These are phyloP conservation scores for Uloborus plumipes DNA, from an alignment of 2,888 invertebrate genomes.

Conservation along the genomic window DNA sequence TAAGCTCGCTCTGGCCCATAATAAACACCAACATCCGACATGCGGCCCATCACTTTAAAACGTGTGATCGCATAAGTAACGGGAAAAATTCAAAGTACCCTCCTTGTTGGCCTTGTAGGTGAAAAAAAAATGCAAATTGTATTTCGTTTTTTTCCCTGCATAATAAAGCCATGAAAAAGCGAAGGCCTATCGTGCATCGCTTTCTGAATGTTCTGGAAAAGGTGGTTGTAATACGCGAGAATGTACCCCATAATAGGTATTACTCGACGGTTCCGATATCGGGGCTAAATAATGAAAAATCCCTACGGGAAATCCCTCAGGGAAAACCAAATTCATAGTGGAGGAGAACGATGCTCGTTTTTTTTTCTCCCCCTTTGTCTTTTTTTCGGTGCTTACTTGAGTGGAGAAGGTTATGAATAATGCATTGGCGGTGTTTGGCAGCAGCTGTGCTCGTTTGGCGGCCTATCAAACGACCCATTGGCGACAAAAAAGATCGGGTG, in stretches of 20 bases:
- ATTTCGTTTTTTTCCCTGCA: slow-evolving; percentile 30
- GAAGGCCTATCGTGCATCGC: background rate
- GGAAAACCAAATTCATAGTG: slow-evolving; percentile 62
- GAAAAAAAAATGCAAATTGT: slow-evolving; percentile 56
- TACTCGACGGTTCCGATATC: slow-evolving; percentile 53
- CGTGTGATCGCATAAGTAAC: slow-evolving; percentile 54
- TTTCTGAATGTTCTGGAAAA: no score
- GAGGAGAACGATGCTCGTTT: slow-evolving; percentile 11
- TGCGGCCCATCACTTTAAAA: background rate
- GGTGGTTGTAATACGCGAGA: slow-evolving; percentile 13
- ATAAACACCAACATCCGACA: no score
- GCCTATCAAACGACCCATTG: slow-evolving; percentile 54
- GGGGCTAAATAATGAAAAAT: slow-evolving; percentile 60
- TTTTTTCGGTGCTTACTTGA: background rate
- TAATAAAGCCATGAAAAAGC: slow-evolving; percentile 58
- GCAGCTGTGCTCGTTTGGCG: slow-evolving; percentile 57
- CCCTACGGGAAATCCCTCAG: slow-evolving; percentile 63
- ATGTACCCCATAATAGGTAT: slow-evolving; percentile 16
- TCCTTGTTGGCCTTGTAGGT: background rate
- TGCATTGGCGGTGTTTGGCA: slow-evolving; percentile 54
- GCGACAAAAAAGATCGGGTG: slow-evolving; percentile 28
- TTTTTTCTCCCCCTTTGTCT: slow-evolving; percentile 21
- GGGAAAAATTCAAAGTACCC: slow-evolving; percentile 49
- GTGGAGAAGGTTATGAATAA: slow-evolving; percentile 47
- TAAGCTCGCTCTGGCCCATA: no score